phyloP scores from a whole-genome alignment of 2,113 vertebrate genomes.

The Planiliza haematocheilus region DNA sequence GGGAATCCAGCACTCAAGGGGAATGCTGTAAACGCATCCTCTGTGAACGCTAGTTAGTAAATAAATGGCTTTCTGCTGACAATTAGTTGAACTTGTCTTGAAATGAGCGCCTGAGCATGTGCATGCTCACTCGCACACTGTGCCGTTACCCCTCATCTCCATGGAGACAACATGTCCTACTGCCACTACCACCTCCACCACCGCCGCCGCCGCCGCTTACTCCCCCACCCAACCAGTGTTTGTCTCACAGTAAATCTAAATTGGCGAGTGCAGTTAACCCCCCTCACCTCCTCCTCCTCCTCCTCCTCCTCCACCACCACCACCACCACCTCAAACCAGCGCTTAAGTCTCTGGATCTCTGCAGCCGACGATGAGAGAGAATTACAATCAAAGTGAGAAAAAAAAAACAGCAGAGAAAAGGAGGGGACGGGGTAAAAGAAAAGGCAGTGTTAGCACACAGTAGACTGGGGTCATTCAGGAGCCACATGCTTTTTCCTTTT shows the following conservation, averaged over 20 bases:
- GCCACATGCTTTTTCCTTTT: constrained; percentile 23
- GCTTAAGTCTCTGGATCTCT: constrained; percentile 39
- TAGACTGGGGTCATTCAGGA: constrained; percentile 53
- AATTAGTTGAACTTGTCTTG: constrained; percentile 59
- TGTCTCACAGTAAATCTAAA: constrained; percentile 77
- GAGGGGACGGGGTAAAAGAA: constrained; percentile 4
- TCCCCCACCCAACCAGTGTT: constrained; percentile 49
- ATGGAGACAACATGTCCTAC: constrained; percentile 67
- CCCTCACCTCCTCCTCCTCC: constrained; percentile 47
- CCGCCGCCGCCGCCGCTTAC: background rate
- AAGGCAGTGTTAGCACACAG: constrained; percentile 53
- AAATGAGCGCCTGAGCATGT: constrained; percentile 42
- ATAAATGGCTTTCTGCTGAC: constrained; percentile 65
- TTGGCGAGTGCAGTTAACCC: constrained; percentile 75
- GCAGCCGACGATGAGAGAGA: constrained; percentile 50
- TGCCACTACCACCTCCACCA: background rate
- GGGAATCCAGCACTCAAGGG: no score
- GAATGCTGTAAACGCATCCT: background rate
- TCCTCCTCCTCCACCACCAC: no score
- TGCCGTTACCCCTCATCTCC: constrained; percentile 63
- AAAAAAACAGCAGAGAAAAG: background rate
- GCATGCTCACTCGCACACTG: constrained; percentile 36
- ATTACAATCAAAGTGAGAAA: constrained; percentile 58
- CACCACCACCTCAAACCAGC: no score
- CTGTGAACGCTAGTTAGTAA: constrained; percentile 42